phyloP scores from a whole-genome alignment of 2,113 vertebrate species.

The Scartelaos histophorus region DNA sequence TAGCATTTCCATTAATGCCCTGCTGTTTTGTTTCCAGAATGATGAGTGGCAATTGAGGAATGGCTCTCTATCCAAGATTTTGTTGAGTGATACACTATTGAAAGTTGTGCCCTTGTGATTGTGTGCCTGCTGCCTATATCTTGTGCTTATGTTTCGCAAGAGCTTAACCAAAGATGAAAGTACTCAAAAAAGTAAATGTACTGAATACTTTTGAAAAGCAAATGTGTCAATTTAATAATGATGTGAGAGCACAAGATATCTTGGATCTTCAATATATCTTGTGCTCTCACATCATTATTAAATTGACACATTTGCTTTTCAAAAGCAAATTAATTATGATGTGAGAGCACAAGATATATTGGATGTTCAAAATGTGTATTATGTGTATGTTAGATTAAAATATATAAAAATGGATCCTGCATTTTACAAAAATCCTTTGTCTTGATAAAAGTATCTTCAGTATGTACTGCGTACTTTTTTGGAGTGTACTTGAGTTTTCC shows the following conservation, averaged over 20 bases:
- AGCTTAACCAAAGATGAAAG: background rate
- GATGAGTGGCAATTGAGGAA: constrained; percentile 32
- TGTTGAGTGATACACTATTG: background rate
- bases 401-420: background rate
- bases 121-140: background rate
- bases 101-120: background rate
- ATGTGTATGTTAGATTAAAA: background rate
- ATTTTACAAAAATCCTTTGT: background rate
- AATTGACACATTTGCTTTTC: background rate
- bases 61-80: background rate
- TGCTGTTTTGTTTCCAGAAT: constrained; percentile 61
- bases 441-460: background rate
- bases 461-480: too few relatives aligned
- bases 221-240: background rate
- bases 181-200: background rate
- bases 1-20: background rate
- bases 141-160: background rate
- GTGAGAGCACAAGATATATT: background rate
- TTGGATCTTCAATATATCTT: too few relatives aligned
- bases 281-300: background rate
- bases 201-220: background rate
- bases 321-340: too few relatives aligned
- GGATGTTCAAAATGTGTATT: background rate
- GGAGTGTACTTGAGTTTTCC: background rate
- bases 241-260: too few relatives aligned